Percentiles rank a stretch among this genome's conserved stretches.
These are phyloP conservation scores for Silurus aristotelis DNA, from an alignment of 2,797 vertebrate species.

Conservation along the genomic window DNA sequence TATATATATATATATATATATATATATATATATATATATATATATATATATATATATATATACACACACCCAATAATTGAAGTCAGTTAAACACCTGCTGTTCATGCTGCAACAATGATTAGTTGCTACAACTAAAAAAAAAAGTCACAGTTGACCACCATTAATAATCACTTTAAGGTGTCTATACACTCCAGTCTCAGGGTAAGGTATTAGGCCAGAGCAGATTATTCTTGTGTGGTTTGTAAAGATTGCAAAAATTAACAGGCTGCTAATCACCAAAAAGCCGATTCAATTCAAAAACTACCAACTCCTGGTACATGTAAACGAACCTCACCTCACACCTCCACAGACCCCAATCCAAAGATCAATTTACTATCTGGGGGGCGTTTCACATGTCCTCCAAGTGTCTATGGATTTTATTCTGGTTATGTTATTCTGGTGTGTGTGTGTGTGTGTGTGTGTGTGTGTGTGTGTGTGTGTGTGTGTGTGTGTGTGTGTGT, in stretches of 20 bases:
- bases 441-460: not conserved
- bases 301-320: not conserved
- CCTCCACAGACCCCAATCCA: too few species aligned
- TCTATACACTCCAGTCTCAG: not conserved
- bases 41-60: too few species aligned
- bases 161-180: not conserved
- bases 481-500: too few species aligned
- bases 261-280: not conserved
- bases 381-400: not conserved
- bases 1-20: too few species aligned
- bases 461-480: not conserved
- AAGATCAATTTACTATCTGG: not conserved
- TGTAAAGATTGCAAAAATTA: not conserved
- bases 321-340: not conserved
- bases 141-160: not conserved
- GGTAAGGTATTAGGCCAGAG: not conserved
- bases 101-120: too few species aligned
- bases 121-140: not conserved
- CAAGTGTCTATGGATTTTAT: not conserved
- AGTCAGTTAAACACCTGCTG: too few species aligned
- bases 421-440: not conserved
- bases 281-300: not conserved
- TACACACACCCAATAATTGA: too few species aligned
- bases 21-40: too few species aligned
- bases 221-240: not conserved